A percentile compares a stretch with the other conserved stretches of the same genome.
Evolutionary conservation across 2,797 vertebrate species (phyloP).

Genomic region (Echiichthys vipera): DNA sequence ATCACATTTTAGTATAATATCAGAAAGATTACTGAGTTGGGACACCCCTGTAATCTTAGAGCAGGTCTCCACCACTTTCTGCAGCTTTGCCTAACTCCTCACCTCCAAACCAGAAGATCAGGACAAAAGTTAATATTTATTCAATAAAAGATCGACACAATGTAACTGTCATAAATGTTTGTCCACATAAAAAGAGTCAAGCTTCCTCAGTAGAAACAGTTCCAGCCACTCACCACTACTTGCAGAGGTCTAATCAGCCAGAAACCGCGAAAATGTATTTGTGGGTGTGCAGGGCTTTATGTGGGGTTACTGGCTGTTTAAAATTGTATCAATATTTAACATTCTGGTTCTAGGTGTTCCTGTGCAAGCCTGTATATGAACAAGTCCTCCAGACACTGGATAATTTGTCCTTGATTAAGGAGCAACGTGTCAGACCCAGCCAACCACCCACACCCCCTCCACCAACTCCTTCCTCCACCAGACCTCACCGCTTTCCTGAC

Average conservation of each 20-base stretch:
- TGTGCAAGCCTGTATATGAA: constrained; percentile 97
- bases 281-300: neutral
- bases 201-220: no score
- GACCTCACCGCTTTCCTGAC: constrained; percentile 85
- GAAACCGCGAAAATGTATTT: neutral
- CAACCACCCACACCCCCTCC: constrained; percentile 83
- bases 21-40: no score
- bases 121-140: no score
- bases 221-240: no score
- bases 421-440: constrained; percentile 77
- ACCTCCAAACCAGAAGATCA: no score
- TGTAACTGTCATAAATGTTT: no score
- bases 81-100: no score
- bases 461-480: constrained; percentile 82
- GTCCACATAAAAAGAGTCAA: no score
- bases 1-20: no score
- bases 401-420: constrained; percentile 93
- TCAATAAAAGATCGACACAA: no score
- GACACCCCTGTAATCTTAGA: no score
- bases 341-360: constrained; percentile 87
- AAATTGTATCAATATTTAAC: constrained; percentile 6
- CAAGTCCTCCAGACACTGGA: constrained; percentile 97
- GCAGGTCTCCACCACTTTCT: no score
- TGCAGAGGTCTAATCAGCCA: neutral
- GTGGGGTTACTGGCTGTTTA: neutral